Conservation (phyloP, 2,113 vertebrate genomes). For the Tapirus terrestris region DNA sequence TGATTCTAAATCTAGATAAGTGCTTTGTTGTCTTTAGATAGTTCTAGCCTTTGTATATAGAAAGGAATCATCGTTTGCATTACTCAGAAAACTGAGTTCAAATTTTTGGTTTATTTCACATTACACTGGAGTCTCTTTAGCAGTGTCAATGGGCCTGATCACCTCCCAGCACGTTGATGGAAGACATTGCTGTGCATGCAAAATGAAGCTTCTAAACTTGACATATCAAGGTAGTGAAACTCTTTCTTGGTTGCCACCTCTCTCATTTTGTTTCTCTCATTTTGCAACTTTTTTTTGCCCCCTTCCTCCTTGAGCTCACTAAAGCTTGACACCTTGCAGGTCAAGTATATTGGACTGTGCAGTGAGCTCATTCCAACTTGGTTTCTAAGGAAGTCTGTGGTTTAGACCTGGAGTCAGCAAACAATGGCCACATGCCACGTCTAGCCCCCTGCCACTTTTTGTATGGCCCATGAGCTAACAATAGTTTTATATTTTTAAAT, state of each 20-base stretch:
- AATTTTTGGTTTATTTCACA: neutral
- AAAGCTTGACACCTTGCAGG: neutral
- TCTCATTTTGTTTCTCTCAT: neutral
- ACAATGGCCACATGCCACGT: neutral
- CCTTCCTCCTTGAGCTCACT: neutral
- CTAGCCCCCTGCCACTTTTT: no score
- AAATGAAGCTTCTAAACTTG: neutral
- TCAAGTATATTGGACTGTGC: accelerated
- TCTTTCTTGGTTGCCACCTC: neutral
- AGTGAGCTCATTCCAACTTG: neutral
- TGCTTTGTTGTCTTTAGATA: neutral
- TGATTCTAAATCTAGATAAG: neutral
- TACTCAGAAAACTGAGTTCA: neutral
- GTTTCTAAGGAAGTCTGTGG: neutral
- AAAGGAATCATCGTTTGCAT: neutral
- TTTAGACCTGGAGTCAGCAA: neutral
- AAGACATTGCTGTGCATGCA: neutral
- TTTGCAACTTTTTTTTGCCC: neutral
- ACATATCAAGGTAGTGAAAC: neutral
- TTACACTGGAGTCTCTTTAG: neutral
- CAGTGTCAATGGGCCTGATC: neutral
- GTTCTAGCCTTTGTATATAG: neutral
- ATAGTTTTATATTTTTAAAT: neutral
- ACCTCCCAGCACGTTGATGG: neutral
- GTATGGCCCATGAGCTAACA: neutral